Percentiles rank a stretch among this genome's conserved stretches.
These are phyloP conservation scores for Halictus quadricinctus DNA, from an alignment of 2,888 invertebrate species.

Conservation along the genomic window DNA sequence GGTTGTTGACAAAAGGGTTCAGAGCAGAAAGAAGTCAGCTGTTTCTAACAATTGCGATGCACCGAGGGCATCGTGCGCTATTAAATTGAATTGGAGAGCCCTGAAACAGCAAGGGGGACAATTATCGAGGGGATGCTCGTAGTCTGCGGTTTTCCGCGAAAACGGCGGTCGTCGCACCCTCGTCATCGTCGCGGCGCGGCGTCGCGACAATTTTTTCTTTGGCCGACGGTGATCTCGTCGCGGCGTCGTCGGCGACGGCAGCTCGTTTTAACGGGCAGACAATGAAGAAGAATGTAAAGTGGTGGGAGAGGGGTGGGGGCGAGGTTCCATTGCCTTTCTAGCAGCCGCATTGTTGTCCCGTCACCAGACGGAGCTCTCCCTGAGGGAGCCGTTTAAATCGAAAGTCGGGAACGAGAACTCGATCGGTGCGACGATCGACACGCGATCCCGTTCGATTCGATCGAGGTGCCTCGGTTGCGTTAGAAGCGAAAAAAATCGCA, in stretches of 20 bases:
- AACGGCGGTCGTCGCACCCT: constrained; percentile 42
- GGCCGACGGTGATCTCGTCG: constrained; percentile 41
- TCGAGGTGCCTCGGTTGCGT: neutral
- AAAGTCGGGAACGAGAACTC: constrained; percentile 11
- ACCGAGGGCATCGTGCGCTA: too few species aligned
- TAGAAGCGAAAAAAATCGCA: neutral
- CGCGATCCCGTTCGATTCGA: neutral
- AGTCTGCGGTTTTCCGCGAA: constrained; percentile 12
- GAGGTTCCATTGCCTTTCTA: constrained; percentile 68
- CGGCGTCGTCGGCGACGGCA: constrained; percentile 2
- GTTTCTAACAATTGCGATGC: neutral
- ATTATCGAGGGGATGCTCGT: neutral
- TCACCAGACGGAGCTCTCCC: constrained; percentile 22
- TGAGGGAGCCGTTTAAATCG: constrained; percentile 46
- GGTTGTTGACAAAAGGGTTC: neutral
- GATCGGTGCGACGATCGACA: constrained; percentile 25
- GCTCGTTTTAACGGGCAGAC: constrained; percentile 63
- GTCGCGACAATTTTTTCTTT: constrained; percentile 51
- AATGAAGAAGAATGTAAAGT: constrained; percentile 68
- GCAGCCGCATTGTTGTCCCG: constrained; percentile 62
- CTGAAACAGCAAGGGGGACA: neutral
- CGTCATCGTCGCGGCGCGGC: constrained; percentile 12
- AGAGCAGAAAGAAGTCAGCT: neutral
- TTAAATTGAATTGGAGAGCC: neutral
- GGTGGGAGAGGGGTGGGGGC: constrained; percentile 21